phyloP scores from a whole-genome alignment of 2,113 vertebrate species.

The Furnarius figulus region DNA sequence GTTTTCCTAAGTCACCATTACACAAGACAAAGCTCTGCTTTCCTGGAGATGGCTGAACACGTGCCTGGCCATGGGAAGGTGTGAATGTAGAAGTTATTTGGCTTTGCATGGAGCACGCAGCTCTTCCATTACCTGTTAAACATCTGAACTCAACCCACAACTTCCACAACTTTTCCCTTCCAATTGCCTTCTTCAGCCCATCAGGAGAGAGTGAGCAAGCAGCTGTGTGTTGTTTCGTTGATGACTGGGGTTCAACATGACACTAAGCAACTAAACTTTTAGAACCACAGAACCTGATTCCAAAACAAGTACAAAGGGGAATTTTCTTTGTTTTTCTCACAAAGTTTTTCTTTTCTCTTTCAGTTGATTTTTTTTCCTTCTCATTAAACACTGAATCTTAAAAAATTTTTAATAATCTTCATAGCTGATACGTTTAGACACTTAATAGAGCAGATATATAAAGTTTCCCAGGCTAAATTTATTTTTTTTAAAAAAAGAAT shows the following conservation, averaged over 20 bases:
- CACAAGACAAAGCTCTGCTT: background rate
- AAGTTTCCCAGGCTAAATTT: background rate
- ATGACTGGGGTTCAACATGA: rapidly evolving
- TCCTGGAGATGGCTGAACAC: background rate
- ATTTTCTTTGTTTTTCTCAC: background rate
- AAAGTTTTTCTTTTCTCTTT: background rate
- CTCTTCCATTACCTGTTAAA: background rate
- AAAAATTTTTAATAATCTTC: background rate
- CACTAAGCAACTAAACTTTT: background rate
- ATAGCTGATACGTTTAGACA: background rate
- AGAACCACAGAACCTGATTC: background rate
- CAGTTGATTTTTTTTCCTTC: background rate
- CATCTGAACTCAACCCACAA: background rate
- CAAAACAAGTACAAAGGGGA: background rate
- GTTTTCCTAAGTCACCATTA: background rate
- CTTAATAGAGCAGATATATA: background rate
- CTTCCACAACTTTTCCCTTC: background rate
- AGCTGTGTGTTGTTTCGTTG: background rate
- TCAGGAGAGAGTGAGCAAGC: background rate
- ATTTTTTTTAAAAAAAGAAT: background rate
- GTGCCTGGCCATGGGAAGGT: background rate
- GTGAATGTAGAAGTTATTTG: background rate
- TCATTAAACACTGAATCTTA: background rate
- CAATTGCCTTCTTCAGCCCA: no score
- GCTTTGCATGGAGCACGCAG: background rate